These are phyloP conservation scores for Stichopus chloronotus DNA, from an alignment of 35 echinoderm and acorn worm species.

Conservation along the genomic window DNA sequence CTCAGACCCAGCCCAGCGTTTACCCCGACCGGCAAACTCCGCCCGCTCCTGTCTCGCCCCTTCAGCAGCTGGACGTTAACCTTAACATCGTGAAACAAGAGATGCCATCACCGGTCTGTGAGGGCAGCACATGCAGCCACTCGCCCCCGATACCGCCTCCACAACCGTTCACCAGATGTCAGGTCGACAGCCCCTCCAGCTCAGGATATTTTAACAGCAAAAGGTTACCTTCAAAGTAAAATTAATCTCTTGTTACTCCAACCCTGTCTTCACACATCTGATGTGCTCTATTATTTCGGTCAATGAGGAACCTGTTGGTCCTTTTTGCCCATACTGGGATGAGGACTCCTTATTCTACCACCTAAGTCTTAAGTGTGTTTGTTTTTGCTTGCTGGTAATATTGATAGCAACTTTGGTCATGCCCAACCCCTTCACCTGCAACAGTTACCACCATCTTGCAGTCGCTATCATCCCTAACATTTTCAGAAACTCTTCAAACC, in stretches of 20 bases:
- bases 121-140: slow-evolving; percentile 1
- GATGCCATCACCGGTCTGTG: slow-evolving; percentile 47
- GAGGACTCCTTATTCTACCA: neutral
- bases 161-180: slow-evolving; percentile 10
- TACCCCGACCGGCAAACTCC: slow-evolving; percentile 47
- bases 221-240: slow-evolving; percentile 22
- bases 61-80: slow-evolving; percentile 51
- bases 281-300: neutral
- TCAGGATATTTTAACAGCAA: slow-evolving; percentile 49
- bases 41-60: slow-evolving; percentile 30
- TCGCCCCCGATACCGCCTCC: neutral
- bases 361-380: neutral
- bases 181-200: slow-evolving; percentile 43
- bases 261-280: neutral
- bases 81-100: slow-evolving; percentile 60
- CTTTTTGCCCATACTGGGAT: no score
- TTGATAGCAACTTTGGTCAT: no score
- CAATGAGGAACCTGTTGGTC: neutral
- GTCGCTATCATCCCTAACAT: no score
- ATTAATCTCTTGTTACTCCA: neutral
- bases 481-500: no score
- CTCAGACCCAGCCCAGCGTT: neutral
- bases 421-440: no score
- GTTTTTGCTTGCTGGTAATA: no score
- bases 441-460: no score